These are phyloP conservation scores for Myioborus miniatus DNA, from an alignment of 2,797 vertebrate species.

Conservation along the genomic window DNA sequence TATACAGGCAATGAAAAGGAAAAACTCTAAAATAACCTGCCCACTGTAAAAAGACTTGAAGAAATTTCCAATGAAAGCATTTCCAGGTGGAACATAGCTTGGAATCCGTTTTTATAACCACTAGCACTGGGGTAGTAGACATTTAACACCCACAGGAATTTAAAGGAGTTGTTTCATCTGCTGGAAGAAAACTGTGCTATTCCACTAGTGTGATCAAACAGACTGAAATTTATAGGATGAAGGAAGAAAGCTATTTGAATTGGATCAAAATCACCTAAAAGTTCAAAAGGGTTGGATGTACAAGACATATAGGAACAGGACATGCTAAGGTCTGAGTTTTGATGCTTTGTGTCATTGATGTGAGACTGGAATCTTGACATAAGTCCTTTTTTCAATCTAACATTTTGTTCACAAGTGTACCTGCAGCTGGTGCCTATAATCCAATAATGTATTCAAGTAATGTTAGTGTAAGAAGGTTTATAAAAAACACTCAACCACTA, in stretches of 20 bases:
- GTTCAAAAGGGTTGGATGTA: background rate
- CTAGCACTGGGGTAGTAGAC: background rate
- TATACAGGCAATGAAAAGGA: background rate
- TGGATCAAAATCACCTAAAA: conserved; percentile 2
- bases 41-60: background rate
- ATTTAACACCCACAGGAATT: conserved; percentile 61
- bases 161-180: conserved; percentile 46
- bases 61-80: conserved; percentile 23
- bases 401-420: background rate
- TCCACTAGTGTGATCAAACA: background rate
- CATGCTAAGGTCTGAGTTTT: background rate
- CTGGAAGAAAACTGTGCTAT: conserved; percentile 3
- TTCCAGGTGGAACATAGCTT: conserved; percentile 9
- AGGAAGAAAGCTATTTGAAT: conserved; percentile 18
- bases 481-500: background rate
- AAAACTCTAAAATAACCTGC: conserved; percentile 25
- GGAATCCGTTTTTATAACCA: conserved; percentile 11
- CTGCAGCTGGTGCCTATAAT: background rate
- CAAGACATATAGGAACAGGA: background rate
- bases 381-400: background rate
- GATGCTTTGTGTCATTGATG: background rate
- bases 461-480: background rate
- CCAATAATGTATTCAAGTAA: background rate
- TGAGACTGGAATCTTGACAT: background rate
- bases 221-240: background rate